phyloP scores from a whole-genome alignment of 1,140 invertebrate genomes.

The Apis dorsata region DNA sequence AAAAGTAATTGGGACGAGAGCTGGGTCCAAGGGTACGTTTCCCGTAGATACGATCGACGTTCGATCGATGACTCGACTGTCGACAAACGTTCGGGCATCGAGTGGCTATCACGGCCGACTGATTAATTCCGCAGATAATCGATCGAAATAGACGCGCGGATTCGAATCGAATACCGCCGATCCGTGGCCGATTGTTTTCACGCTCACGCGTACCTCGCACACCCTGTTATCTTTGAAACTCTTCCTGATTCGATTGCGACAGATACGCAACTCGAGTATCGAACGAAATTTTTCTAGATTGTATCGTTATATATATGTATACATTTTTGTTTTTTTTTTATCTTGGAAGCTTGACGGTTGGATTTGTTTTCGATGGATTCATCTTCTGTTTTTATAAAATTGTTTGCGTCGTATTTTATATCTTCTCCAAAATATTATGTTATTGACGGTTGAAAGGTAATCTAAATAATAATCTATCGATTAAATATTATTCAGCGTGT shows the following conservation, averaged over 20 bases:
- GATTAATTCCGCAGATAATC: conserved; percentile 56
- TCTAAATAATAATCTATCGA: too few species aligned
- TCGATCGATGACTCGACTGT: conserved; percentile 25
- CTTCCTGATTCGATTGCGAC: conserved; percentile 24
- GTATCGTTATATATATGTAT: too few species aligned
- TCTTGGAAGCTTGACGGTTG: not conserved
- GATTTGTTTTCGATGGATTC: not conserved
- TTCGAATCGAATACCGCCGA: conserved; percentile 34
- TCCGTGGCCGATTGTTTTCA: conserved; percentile 30
- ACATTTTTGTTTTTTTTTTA: not conserved
- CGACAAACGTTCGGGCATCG: conserved; percentile 31
- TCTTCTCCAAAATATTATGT: too few species aligned
- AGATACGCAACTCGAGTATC: not conserved
- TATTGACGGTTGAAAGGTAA: too few species aligned
- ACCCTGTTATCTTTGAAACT: not conserved
- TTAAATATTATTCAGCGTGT: too few species aligned
- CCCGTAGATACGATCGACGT: conserved; percentile 50
- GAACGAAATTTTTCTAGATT: not conserved
- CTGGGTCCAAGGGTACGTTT: conserved; percentile 22
- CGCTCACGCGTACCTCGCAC: not conserved
- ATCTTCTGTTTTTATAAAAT: too few species aligned
- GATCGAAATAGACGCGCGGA: conserved; percentile 22
- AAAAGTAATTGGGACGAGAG: not conserved
- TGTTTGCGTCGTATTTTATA: too few species aligned
- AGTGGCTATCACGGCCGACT: conserved; percentile 22